Conservation (phyloP, 2,113 vertebrate genomes). For the Myotis davidii region DNA sequence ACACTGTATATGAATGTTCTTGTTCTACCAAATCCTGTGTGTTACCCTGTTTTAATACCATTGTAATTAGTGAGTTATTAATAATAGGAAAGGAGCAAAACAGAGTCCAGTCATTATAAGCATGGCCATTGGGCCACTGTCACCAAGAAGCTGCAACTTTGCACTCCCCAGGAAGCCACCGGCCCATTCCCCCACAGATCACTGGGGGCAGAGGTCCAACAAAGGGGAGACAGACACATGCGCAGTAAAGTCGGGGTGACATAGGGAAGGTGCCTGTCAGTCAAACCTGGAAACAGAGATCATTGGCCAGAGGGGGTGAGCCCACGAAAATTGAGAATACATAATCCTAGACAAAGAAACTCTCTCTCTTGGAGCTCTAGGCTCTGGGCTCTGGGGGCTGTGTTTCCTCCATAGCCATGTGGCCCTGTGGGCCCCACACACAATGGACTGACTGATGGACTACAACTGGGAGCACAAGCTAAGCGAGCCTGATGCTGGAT, state of each 20-base stretch:
- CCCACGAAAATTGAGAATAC: not conserved
- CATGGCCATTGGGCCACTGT: not conserved
- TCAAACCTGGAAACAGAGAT: not conserved
- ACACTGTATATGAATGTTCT: not conserved
- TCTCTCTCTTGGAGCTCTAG: not conserved
- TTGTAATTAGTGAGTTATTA: not conserved
- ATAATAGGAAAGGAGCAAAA: not conserved
- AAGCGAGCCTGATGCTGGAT: not conserved
- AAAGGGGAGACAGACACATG: not conserved
- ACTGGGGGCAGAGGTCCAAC: not conserved
- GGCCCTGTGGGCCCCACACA: not conserved
- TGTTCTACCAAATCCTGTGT: not conserved
- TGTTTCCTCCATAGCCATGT: not conserved
- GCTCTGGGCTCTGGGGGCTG: not conserved
- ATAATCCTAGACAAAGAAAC: not conserved
- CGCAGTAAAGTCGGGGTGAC: not conserved
- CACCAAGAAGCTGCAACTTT: not conserved
- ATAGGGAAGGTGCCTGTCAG: not conserved
- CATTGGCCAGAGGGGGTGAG: not conserved
- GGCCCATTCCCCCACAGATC: not conserved
- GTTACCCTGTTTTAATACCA: not conserved
- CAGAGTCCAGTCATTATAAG: not conserved
- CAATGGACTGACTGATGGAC: not conserved
- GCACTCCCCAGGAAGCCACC: not conserved
- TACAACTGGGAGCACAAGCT: not conserved